Percentiles rank a stretch among this genome's conserved stretches.
Evolutionary conservation across 2,113 vertebrate genomes (phyloP).

Genomic region (Lamprotornis superbus): DNA sequence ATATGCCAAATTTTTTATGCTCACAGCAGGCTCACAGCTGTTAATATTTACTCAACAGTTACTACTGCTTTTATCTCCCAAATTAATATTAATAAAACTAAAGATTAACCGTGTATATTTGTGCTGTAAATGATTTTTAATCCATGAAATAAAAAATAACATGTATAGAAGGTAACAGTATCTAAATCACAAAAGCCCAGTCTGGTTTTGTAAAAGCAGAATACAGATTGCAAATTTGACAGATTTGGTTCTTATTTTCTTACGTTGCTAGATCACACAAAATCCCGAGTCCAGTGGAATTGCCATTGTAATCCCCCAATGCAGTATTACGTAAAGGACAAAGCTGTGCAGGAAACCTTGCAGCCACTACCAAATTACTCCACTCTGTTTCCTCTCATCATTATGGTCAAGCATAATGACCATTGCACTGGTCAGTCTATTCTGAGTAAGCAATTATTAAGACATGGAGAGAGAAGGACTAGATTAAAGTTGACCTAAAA

Average conservation of each 20-base stretch:
- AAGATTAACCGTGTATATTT: background rate
- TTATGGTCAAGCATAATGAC: background rate
- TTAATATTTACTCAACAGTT: slow-evolving; percentile 60
- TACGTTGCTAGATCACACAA: background rate
- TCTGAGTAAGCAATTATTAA: background rate
- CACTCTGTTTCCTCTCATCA: background rate
- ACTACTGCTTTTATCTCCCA: slow-evolving; percentile 47
- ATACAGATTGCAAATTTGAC: background rate
- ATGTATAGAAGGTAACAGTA: background rate
- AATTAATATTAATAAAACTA: slow-evolving; percentile 33
- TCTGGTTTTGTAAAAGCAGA: background rate
- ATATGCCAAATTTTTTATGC: slow-evolving; percentile 19
- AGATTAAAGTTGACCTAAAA: background rate
- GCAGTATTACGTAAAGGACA: background rate
- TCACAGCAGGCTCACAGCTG: slow-evolving; percentile 41
- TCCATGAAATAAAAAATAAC: background rate
- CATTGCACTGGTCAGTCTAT: background rate
- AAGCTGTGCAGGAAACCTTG: background rate
- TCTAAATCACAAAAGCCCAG: background rate
- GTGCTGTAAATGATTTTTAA: background rate
- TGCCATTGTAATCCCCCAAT: rapidly evolving
- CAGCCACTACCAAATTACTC: background rate
- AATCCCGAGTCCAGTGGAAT: background rate
- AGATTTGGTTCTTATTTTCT: background rate
- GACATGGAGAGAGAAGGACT: rapidly evolving